Conservation (phyloP, 2,113 vertebrate species). For the Atrichornis clamosus region DNA sequence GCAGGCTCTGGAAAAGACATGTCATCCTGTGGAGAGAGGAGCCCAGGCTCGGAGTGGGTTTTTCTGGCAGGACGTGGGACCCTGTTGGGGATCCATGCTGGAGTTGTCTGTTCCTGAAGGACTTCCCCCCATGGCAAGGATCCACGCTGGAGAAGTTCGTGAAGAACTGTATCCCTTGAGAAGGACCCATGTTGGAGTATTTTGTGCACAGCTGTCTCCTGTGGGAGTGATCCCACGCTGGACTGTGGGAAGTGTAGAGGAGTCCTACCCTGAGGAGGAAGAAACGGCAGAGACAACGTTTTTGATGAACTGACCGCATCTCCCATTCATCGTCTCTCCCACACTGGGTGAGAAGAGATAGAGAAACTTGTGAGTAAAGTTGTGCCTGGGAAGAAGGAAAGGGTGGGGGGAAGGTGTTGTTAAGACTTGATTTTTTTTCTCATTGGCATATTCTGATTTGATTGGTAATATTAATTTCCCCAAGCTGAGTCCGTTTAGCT, state of each 20-base stretch:
- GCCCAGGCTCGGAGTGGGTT: neutral
- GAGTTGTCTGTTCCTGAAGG: neutral
- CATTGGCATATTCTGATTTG: neutral
- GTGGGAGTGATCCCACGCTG: neutral
- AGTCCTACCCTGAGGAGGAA: neutral
- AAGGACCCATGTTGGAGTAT: neutral
- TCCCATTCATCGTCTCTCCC: neutral
- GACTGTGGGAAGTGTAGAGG: neutral
- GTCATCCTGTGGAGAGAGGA: neutral
- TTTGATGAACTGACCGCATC: neutral
- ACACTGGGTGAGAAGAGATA: neutral
- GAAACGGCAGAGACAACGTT: neutral
- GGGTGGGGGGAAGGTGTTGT: neutral
- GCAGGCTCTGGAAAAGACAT: neutral
- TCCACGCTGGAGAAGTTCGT: neutral
- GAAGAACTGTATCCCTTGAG: neutral
- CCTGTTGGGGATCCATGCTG: fast-evolving
- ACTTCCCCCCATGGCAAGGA: neutral
- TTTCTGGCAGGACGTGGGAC: neutral
- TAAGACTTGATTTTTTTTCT: neutral
- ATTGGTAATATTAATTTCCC: neutral
- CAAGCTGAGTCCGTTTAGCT: neutral
- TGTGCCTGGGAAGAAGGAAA: neutral
- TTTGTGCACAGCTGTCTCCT: neutral
- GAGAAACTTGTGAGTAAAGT: neutral